These are phyloP conservation scores for Chloropsis cyanopogon DNA, from an alignment of 2,113 vertebrate species.

Conservation along the genomic window DNA sequence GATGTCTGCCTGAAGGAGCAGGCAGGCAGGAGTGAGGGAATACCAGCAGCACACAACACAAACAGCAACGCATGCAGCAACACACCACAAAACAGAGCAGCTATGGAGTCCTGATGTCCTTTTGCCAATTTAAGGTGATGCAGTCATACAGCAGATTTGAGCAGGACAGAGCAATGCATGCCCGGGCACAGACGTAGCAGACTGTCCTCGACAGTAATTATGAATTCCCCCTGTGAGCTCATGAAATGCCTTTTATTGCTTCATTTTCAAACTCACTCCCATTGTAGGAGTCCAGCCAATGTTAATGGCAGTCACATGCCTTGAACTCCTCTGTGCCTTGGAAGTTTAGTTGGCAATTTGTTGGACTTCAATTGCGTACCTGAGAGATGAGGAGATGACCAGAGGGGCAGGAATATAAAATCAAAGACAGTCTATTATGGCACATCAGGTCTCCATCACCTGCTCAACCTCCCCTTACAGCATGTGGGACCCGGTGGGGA, in stretches of 20 bases:
- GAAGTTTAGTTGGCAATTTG: background rate
- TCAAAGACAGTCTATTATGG: background rate
- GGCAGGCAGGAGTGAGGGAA: fast-evolving
- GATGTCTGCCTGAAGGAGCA: background rate
- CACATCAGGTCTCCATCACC: background rate
- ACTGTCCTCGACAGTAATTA: background rate
- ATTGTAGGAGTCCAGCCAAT: fast-evolving
- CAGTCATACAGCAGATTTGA: background rate
- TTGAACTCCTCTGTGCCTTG: fast-evolving
- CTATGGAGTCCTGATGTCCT: background rate
- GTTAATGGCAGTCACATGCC: background rate
- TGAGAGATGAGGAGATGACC: background rate
- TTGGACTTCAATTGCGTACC: background rate
- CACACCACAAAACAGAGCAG: background rate
- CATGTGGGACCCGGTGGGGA: fast-evolving
- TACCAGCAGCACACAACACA: background rate
- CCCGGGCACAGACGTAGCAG: fast-evolving
- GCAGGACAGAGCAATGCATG: background rate
- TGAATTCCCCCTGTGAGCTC: background rate
- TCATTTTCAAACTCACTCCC: background rate
- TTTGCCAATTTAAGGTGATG: no score
- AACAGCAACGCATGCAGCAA: background rate
- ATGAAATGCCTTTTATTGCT: background rate
- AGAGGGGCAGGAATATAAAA: background rate
- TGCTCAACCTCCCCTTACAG: background rate